Evolutionary conservation across 2,888 invertebrate species (phyloP), one percentile per base, ranked within the genome.

Genomic region (Amiota communis): DNA sequence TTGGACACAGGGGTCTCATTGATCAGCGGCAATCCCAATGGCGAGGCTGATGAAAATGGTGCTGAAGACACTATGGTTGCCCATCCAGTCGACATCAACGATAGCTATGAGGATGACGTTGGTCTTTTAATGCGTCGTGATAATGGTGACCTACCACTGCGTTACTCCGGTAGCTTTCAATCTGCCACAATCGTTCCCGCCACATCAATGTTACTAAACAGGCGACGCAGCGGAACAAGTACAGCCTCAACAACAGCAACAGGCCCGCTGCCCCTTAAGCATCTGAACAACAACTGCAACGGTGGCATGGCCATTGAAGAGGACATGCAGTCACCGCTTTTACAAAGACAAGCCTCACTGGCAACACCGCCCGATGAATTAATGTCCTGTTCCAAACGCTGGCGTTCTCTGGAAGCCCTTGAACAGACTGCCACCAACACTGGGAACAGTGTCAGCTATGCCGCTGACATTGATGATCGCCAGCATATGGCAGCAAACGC

Each of bases 331-430:
- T 87, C 88, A 23, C 90, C 89, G 6, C 77, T 90, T 73, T 76
- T 90, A 71, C 88, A 88, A 73, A 87, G 90, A 0, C 90, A 90
- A 78, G 85, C 88, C 15, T 90, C 90, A n/a, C 81, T 90, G 2
- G 89, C 89, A 15, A 83, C 85, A 67, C 87, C 89, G 23, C 85
- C 89, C 73, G 89, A 88, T 74, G 88, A 89, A 67, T 86, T 87
- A 68, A 90, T 92, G 86, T 90, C 91, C 80, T 91, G 89, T 71
- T 87, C 92, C 79, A 95, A 95, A 89, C 92, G 94, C 85, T 96
- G 96, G 94, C 93, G 93, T 81, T 96, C 96, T 65, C 91, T 95
- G 70, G 96, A 96, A 89, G 93, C 93, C 78, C 92, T 95, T 73
- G 88, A 88, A 70, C 85, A 83, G 4, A 80, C 79, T 36, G 77